Evolutionary conservation across 2,113 vertebrate genomes (phyloP).

Genomic region (Syrmaticus mikado): DNA sequence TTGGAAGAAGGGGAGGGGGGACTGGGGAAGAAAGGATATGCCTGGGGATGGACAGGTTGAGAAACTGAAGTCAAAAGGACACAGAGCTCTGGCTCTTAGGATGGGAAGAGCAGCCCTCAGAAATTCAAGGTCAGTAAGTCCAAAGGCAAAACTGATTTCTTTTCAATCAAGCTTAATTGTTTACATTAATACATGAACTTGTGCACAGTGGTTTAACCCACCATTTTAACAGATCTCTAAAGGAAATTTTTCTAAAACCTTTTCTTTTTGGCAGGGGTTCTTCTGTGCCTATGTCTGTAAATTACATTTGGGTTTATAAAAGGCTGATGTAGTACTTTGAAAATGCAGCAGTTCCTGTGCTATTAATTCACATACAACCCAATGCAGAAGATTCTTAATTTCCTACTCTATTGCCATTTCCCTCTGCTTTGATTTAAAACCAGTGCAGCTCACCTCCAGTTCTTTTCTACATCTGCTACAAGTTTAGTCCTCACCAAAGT

Average conservation of each 20-base stretch:
- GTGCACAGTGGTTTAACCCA: neutral
- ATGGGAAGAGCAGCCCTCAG: conserved; percentile 31
- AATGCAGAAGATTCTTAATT: neutral
- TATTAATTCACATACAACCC: neutral
- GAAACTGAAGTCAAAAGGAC: conserved; percentile 57
- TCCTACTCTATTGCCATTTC: neutral
- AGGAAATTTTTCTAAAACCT: neutral
- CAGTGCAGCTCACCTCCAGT: neutral
- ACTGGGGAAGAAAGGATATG: neutral
- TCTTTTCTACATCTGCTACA: neutral
- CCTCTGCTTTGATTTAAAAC: neutral
- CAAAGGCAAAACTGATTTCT: conserved; percentile 56
- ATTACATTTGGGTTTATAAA: neutral
- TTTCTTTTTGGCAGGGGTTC: neutral
- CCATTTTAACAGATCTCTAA: neutral
- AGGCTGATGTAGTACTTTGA: neutral
- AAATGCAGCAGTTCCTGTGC: neutral
- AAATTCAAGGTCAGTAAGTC: conserved; percentile 35
- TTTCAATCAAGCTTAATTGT: conserved; percentile 61
- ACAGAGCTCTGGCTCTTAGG: conserved; percentile 19
- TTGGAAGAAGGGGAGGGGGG: neutral
- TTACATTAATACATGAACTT: conserved; percentile 45
- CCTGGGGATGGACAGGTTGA: conserved; percentile 17
- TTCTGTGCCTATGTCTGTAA: neutral
- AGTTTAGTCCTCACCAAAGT: neutral